Base-by-base conservation (phyloP, 2,113 vertebrate species). In the Fregetta grallaria region DNA sequence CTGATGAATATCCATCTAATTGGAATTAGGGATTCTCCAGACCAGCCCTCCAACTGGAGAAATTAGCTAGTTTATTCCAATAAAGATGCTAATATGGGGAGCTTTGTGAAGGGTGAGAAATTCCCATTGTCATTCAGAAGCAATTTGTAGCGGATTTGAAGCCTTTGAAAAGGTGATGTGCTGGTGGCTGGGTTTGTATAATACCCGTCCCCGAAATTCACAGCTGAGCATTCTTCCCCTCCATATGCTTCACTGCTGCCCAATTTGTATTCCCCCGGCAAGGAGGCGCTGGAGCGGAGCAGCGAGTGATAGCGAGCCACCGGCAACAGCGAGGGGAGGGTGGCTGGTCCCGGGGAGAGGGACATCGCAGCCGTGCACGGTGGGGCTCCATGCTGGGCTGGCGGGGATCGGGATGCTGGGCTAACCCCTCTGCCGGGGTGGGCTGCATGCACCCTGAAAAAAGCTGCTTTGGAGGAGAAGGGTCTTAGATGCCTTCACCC, bases 121-220 rank as follows among this genome's bases (percentile, higher is more conserved):
- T 77, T 96, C 68, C 81, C 67, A 68, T 88, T 91, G 74, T 96
- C 93, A 94, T 90, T 94, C 96, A 94, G 92, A 87, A 97, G 95
- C 95, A 95, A 97, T 97, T 79, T 90, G 85, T 93, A 92, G 92
- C 45, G 47, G 92, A 94, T 82, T 86, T 86, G 96, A 95, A 96
- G 92, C 88, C 66, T 97, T 91, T 96, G 94, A 96, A 96, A 95
- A 96, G 92, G 90, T 87, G 86, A 72, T 29, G 88, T 85, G 66
- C 88, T 83, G 55, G 71, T 92, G 94, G 90, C 95, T 96, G 77
- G 50, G 63, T 86, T 82, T 93, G 79, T 49, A 94, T 90, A 95
- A 96, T 86, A 68, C 94, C 68, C 70, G 1, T 32, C 62, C 77
- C 91, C 10, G 71, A 96, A 83, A 84, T 26, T 94, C 96, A 82